These are phyloP conservation scores for Emydura subglobosa DNA, from an alignment of 2,113 vertebrate genomes.

Conservation along the genomic window DNA sequence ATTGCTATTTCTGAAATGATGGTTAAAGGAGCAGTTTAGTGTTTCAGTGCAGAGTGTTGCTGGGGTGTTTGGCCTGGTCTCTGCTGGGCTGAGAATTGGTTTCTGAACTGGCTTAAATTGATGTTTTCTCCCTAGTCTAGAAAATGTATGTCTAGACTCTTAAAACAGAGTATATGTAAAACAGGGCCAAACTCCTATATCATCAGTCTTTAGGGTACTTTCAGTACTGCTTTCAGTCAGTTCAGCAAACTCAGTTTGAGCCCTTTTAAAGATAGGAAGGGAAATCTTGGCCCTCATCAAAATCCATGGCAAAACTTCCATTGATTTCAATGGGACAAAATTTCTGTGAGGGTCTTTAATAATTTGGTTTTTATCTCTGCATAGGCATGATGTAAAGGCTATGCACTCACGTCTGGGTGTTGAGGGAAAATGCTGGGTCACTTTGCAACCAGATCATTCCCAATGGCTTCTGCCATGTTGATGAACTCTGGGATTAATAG, in stretches of 20 bases:
- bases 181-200: too few relatives aligned
- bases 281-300: fast-evolving
- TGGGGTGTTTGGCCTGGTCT: too few relatives aligned
- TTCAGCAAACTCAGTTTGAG: background rate
- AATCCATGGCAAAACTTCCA: background rate
- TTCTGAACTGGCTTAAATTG: too few relatives aligned
- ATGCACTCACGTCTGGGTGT: background rate
- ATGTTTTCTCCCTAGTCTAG: too few relatives aligned
- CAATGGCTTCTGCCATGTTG: background rate
- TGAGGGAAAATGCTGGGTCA: background rate
- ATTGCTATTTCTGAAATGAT: too few relatives aligned
- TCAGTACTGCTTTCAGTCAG: background rate
- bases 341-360: background rate
- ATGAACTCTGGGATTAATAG: background rate
- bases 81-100: too few relatives aligned
- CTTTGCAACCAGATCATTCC: too few relatives aligned
- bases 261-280: fast-evolving
- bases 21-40: too few relatives aligned
- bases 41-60: too few relatives aligned
- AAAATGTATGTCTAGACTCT: too few relatives aligned
- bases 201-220: background rate
- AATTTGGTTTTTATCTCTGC: background rate
- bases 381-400: background rate
- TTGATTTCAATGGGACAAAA: background rate
- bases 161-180: too few relatives aligned